Evolutionary conservation across 1,140 invertebrate genomes (phyloP).

Genomic region (Hestina assimilis): DNA sequence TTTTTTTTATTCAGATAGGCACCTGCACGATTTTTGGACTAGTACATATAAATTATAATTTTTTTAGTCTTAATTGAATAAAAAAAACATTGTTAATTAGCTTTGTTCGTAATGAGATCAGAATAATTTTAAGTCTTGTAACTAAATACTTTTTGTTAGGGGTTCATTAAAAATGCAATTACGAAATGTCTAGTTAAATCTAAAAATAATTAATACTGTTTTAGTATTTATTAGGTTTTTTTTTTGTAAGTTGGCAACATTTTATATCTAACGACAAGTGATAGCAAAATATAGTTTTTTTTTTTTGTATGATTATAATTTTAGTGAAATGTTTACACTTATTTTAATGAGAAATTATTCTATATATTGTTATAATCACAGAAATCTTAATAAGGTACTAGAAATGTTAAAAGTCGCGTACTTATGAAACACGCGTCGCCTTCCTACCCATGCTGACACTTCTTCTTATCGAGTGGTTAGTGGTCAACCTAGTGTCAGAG

Average conservation of each 20-base stretch:
- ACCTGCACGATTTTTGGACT: conserved; percentile 24
- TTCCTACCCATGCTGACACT: too few species aligned
- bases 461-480: too few species aligned
- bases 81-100: conserved; percentile 38
- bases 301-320: too few species aligned
- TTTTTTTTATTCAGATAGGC: conserved; percentile 23
- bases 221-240: conserved; percentile 1
- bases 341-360: too few species aligned
- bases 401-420: too few species aligned
- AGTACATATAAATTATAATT: conserved; percentile 5
- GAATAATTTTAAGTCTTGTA: conserved; percentile 21
- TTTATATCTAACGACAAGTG: too few species aligned
- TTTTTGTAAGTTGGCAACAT: conserved; percentile 9
- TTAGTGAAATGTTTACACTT: too few species aligned
- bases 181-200: conserved; percentile 21
- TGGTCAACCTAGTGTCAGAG: too few species aligned
- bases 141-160: neutral
- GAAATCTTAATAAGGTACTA: too few species aligned
- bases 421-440: too few species aligned
- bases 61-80: conserved; percentile 8
- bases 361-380: too few species aligned
- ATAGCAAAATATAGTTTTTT: too few species aligned
- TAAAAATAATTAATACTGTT: conserved; percentile 21
- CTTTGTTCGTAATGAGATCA: conserved; percentile 42
- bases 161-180: conserved; percentile 23